These are phyloP conservation scores for Andricus curvator DNA, from an alignment of 2,888 invertebrate species.

Conservation along the genomic window DNA sequence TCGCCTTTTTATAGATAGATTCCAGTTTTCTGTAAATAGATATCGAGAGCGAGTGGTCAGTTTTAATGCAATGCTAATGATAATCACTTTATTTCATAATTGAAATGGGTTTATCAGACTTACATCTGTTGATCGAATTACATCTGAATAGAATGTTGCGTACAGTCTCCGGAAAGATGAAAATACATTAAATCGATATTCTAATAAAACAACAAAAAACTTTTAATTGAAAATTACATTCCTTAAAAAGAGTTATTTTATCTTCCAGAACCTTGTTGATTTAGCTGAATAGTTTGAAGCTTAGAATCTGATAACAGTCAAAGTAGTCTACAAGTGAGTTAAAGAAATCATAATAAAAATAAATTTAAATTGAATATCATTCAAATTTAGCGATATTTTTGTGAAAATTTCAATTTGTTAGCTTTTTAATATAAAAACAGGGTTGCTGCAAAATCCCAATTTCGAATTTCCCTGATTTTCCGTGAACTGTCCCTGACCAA, in stretches of 20 bases:
- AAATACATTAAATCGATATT: neutral
- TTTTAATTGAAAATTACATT: neutral
- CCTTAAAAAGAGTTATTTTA: neutral
- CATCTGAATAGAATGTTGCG: neutral
- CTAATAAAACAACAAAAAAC: too few relatives aligned
- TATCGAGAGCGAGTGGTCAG: constrained; percentile 4
- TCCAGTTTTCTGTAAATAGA: constrained; percentile 19
- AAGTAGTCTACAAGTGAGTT: neutral
- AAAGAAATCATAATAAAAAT: neutral
- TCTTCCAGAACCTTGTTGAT: neutral
- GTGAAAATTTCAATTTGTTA: neutral
- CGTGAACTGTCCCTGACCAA: too few relatives aligned
- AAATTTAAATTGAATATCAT: neutral
- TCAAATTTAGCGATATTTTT: neutral
- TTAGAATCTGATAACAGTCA: neutral
- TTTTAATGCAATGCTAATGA: constrained; percentile 3
- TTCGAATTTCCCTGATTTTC: too few relatives aligned
- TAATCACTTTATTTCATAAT: constrained; percentile 28
- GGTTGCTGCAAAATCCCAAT: too few relatives aligned
- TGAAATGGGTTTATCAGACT: neutral
- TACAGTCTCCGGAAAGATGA: neutral
- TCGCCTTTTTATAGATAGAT: constrained; percentile 3
- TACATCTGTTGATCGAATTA: neutral
- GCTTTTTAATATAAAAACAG: too few relatives aligned
- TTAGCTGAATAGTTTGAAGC: too few relatives aligned